Evolutionary conservation across 2,888 invertebrate genomes (phyloP).

Genomic region (Chaitophorus viminalis): DNA sequence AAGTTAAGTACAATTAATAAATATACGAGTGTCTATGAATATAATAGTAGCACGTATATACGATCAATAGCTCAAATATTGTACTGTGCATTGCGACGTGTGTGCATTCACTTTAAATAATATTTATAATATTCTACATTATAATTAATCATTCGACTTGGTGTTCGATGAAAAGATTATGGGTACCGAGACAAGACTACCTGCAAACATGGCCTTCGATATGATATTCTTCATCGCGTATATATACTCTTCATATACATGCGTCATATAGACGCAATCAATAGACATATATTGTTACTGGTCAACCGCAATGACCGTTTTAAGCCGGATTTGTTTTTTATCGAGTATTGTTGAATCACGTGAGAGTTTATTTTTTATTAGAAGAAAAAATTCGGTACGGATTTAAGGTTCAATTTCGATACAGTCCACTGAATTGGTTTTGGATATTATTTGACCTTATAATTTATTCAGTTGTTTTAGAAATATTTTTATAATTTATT

Average conservation of each 20-base stretch:
- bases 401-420: neutral
- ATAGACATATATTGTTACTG: neutral
- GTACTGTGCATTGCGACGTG: neutral
- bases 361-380: neutral
- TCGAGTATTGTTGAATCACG: neutral
- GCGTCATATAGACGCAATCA: too few relatives aligned
- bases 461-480: too few relatives aligned
- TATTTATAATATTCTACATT: conserved; percentile 1
- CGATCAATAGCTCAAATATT: neutral
- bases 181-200: neutral
- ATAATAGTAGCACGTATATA: neutral
- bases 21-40: neutral
- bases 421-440: too few relatives aligned
- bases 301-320: neutral
- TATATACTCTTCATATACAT: too few relatives aligned
- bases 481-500: neutral
- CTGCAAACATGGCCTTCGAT: neutral
- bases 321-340: neutral
- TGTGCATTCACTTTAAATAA: neutral
- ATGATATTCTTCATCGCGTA: neutral
- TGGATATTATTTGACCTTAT: too few relatives aligned
- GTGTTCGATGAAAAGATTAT: neutral
- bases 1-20: neutral
- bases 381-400: neutral
- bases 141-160: conserved; percentile 9